phyloP scores from a whole-genome alignment of 1,140 invertebrate species.

The Drosophila neocordata region DNA sequence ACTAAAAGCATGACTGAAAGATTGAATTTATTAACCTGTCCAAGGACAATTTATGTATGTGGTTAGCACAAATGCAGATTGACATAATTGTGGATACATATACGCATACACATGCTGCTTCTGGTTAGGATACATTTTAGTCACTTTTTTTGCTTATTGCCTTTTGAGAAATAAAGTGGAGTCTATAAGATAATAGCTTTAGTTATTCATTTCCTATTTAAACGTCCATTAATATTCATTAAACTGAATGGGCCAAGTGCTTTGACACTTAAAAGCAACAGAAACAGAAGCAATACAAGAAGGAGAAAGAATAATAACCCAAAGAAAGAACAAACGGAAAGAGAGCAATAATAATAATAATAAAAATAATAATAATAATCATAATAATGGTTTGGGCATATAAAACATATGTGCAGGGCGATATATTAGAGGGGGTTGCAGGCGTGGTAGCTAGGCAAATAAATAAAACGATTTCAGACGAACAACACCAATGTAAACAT shows the following conservation, averaged over 20 bases:
- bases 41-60: no score
- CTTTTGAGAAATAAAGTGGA: slow-evolving; percentile 36
- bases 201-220: slow-evolving; percentile 58
- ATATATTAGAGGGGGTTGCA: not conserved
- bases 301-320: slow-evolving; percentile 40
- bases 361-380: slow-evolving; percentile 40
- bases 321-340: slow-evolving; percentile 29
- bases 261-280: slow-evolving; percentile 69
- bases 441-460: slow-evolving; percentile 40
- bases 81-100: no score
- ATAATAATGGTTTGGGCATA: slow-evolving; percentile 54
- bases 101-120: not conserved
- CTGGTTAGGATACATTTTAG: not conserved
- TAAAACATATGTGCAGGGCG: slow-evolving; percentile 58
- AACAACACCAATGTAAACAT: slow-evolving; percentile 64
- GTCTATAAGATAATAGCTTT: slow-evolving; percentile 36
- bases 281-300: slow-evolving; percentile 51
- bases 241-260: slow-evolving; percentile 38
- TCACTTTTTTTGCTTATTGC: not conserved
- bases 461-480: slow-evolving; percentile 74
- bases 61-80: no score
- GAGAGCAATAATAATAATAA: slow-evolving; percentile 24
- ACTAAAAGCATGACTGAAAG: not conserved
- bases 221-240: slow-evolving; percentile 73
- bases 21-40: not conserved